A percentile compares a stretch with the other conserved stretches of the same genome.
phyloP scores from a whole-genome alignment of 2,888 invertebrate genomes.

The Nebria salina region DNA sequence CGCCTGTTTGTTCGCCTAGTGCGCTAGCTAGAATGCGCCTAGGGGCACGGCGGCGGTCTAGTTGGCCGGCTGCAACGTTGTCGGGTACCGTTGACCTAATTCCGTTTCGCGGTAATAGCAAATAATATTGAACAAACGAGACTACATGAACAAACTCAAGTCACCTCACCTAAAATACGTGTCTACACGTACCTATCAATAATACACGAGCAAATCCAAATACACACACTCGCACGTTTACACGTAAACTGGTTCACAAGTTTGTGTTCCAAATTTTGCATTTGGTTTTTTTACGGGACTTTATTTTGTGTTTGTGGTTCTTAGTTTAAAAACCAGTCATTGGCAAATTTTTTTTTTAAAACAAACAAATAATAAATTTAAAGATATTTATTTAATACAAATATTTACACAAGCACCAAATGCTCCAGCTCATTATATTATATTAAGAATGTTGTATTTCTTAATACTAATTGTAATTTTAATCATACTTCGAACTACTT shows the following conservation, averaged over 20 bases:
- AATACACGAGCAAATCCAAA: constrained; percentile 2
- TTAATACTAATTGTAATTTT: too few relatives aligned
- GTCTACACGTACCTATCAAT: constrained; percentile 8
- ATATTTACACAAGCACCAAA: too few relatives aligned
- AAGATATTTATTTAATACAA: too few relatives aligned
- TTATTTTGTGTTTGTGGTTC: neutral
- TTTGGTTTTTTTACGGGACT: neutral
- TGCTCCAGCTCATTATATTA: too few relatives aligned
- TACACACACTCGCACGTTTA: neutral
- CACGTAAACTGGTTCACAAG: constrained; percentile 20
- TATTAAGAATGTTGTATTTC: too few relatives aligned
- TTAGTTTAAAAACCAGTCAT: neutral
- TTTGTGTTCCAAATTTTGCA: constrained; percentile 16
- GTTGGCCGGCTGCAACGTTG: constrained; percentile 10
- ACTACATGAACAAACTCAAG: neutral
- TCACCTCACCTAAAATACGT: constrained; percentile 17
- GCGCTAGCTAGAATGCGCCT: neutral
- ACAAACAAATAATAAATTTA: too few relatives aligned
- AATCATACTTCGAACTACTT: too few relatives aligned
- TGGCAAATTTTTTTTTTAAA: neutral
- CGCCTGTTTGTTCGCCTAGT: neutral
- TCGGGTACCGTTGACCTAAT: constrained; percentile 14
- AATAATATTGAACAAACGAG: neutral
- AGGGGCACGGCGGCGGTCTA: constrained; percentile 2
- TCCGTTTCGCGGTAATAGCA: constrained; percentile 14